Percentiles rank a stretch among this genome's conserved stretches.
These are phyloP conservation scores for Drosophila mimetica DNA, from an alignment of 2,888 invertebrate species.

Conservation along the genomic window DNA sequence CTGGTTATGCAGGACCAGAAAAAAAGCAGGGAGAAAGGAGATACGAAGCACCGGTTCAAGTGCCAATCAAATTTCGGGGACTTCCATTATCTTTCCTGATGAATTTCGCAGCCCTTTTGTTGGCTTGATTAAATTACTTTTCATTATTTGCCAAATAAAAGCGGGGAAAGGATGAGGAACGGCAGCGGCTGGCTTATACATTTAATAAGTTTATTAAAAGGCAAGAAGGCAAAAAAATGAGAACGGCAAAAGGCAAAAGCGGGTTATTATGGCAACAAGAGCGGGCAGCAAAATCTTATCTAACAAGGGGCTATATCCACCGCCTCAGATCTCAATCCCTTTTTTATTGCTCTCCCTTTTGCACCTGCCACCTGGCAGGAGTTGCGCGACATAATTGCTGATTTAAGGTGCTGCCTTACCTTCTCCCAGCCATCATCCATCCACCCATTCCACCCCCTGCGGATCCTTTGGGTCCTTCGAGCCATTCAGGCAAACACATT, in stretches of 20 bases:
- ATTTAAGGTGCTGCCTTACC: conserved; percentile 43
- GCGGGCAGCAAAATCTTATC: conserved; percentile 61
- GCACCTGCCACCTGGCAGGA: conserved; percentile 32
- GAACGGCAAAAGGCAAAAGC: conserved; percentile 40
- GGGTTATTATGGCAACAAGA: conserved; percentile 51
- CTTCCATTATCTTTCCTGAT: conserved; percentile 47
- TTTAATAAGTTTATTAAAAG: conserved; percentile 79
- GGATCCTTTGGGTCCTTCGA: conserved; percentile 6
- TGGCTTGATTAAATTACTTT: conserved; percentile 80
- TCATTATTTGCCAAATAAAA: conserved; percentile 78
- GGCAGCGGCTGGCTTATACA: conserved; percentile 66
- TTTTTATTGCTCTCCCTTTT: conserved; percentile 35
- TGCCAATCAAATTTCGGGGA: conserved; percentile 68
- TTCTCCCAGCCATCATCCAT: too few relatives aligned
- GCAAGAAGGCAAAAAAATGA: conserved; percentile 20
- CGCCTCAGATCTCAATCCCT: conserved; percentile 50
- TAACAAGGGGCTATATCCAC: conserved; percentile 44
- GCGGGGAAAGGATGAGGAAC: conserved; percentile 7
- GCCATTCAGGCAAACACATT: conserved; percentile 42
- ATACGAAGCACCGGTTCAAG: conserved; percentile 34
- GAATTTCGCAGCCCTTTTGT: conserved; percentile 66
- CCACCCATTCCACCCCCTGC: too few relatives aligned
- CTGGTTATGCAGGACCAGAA: conserved; percentile 15
- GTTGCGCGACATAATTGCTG: conserved; percentile 59
- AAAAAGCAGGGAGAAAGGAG: conserved; percentile 10